Conservation (phyloP, 2,797 vertebrate species). For the Cirrhinus molitorella region DNA sequence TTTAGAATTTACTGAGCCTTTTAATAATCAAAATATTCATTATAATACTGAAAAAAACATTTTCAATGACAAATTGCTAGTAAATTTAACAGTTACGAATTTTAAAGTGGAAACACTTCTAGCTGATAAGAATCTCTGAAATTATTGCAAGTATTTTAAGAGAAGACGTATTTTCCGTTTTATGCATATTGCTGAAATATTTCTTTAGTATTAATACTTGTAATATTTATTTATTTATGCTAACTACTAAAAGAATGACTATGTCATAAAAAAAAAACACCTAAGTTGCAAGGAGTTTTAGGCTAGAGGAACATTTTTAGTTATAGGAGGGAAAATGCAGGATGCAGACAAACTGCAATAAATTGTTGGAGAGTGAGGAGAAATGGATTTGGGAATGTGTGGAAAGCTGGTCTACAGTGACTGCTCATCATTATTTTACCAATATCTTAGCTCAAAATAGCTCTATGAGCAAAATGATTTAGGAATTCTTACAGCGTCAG, state of each 20-base stretch:
- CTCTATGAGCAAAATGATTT: background rate
- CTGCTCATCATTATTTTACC: background rate
- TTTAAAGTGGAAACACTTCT: background rate
- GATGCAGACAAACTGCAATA: background rate
- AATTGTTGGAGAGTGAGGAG: background rate
- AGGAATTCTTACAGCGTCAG: background rate
- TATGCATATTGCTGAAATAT: background rate
- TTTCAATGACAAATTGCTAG: background rate
- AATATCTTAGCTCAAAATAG: background rate
- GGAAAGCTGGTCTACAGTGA: background rate
- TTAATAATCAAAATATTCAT: background rate
- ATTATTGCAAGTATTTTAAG: background rate
- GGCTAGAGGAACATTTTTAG: too few species aligned
- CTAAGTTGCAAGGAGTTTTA: background rate
- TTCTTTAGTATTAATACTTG: background rate
- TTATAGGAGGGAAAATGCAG: background rate
- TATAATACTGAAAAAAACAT: background rate
- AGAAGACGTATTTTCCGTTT: background rate
- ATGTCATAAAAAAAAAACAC: background rate
- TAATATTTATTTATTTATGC: background rate
- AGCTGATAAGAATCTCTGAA: background rate
- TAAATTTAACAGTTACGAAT: background rate
- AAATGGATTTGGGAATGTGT: background rate
- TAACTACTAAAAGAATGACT: background rate
- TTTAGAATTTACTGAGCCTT: background rate